phyloP scores from a whole-genome alignment of 2,888 invertebrate genomes.

The Argyresthia albistria region DNA sequence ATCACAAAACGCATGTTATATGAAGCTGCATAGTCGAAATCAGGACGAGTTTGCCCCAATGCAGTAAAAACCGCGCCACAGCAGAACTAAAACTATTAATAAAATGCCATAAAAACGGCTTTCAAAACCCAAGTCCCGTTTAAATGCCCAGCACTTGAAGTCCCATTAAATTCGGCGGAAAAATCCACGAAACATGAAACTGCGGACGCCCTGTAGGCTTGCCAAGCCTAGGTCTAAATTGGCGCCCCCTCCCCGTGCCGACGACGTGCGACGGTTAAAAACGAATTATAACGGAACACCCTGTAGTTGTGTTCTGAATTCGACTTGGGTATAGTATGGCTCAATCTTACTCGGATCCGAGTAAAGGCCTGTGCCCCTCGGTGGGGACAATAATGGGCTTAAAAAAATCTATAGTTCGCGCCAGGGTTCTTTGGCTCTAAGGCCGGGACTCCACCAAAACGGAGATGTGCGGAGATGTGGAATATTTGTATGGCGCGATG shows the following conservation, averaged over 20 bases:
- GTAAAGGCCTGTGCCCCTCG: too few species aligned
- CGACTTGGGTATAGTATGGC: too few species aligned
- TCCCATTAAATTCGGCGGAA: not conserved
- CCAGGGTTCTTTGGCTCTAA: too few species aligned
- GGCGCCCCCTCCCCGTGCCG: conserved; percentile 31
- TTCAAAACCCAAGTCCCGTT: not conserved
- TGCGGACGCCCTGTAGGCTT: conserved; percentile 19
- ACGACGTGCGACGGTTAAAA: conserved; percentile 65
- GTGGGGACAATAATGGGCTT: too few species aligned
- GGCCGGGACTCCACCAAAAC: too few species aligned
- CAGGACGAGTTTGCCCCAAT: too few species aligned
- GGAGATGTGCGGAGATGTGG: too few species aligned
- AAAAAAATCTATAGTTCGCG: too few species aligned
- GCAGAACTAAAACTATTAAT: not conserved
- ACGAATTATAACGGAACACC: conserved; percentile 59
- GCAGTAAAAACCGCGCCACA: not conserved
- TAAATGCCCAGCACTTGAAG: not conserved
- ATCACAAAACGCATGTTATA: too few species aligned
- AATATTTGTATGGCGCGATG: too few species aligned
- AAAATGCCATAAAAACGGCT: not conserved
- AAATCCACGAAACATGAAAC: conserved; percentile 3
- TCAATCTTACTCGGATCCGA: too few species aligned
- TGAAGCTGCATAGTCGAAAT: too few species aligned
- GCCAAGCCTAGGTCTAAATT: conserved; percentile 20
- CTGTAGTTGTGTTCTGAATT: conserved; percentile 25